Percentiles rank a stretch among this genome's conserved stretches.
phyloP scores from a whole-genome alignment of 2,113 vertebrate species.

The Excalfactoria chinensis region DNA sequence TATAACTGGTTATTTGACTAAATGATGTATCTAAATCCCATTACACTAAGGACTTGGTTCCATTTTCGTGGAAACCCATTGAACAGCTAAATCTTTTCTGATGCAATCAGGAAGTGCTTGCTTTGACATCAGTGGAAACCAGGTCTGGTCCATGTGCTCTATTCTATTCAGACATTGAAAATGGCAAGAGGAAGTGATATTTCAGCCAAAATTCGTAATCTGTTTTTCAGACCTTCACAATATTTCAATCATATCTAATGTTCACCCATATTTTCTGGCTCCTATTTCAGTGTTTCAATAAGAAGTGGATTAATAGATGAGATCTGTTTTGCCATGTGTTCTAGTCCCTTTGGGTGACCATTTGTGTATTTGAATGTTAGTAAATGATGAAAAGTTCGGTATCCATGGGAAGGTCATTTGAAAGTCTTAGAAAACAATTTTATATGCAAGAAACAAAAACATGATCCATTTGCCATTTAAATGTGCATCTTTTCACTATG shows the following conservation, averaged over 20 bases:
- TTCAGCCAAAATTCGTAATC: not conserved
- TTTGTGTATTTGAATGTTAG: slow-evolving; percentile 28
- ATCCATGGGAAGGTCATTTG: slow-evolving; percentile 37
- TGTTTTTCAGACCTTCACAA: slow-evolving; percentile 3
- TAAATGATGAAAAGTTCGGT: slow-evolving; percentile 41
- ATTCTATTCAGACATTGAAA: not conserved
- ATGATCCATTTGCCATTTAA: slow-evolving; percentile 35
- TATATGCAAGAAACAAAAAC: slow-evolving; percentile 48
- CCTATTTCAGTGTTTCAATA: not conserved
- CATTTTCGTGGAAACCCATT: not conserved
- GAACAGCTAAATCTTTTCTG: not conserved
- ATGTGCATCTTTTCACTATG: slow-evolving; percentile 35
- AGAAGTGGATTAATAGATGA: not conserved
- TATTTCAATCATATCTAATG: not conserved
- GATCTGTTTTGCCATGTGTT: not conserved
- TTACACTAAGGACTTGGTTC: not conserved
- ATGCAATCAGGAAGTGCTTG: not conserved
- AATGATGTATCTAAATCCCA: not conserved
- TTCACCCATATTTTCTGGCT: not conserved
- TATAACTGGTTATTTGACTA: not conserved
- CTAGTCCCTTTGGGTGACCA: not conserved
- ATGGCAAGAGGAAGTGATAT: not conserved
- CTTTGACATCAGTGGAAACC: not conserved
- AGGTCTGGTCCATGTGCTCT: not conserved
- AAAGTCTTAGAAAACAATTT: slow-evolving; percentile 62